Conservation (phyloP, 2,113 vertebrate genomes). For the Atlantisia rogersi region DNA sequence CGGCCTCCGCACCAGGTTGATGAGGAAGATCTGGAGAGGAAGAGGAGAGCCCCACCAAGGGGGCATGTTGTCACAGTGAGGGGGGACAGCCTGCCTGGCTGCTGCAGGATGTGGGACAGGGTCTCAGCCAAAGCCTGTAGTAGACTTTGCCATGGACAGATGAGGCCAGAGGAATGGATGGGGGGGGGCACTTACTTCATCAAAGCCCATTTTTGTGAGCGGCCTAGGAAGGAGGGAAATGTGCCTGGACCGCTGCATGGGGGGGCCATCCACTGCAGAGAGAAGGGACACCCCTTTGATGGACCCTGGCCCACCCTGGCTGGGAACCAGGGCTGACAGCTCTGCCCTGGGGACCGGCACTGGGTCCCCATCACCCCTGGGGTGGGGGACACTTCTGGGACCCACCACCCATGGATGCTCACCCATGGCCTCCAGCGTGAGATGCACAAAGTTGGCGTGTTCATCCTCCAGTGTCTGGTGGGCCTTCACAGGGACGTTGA, state of each 20-base stretch:
- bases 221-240: conserved; percentile 81
- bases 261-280: conserved; percentile 86
- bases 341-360: fast-evolving
- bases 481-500: conserved; percentile 88
- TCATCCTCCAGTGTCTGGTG: conserved; percentile 89
- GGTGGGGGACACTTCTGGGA: neutral
- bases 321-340: neutral
- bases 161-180: neutral
- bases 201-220: conserved; percentile 90
- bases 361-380: neutral
- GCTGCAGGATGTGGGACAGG: neutral
- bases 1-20: conserved; percentile 87
- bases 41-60: neutral
- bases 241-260: conserved; percentile 85
- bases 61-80: fast-evolving
- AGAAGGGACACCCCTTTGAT: neutral
- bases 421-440: conserved; percentile 90
- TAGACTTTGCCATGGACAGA: neutral
- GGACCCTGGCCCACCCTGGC: neutral
- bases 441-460: conserved; percentile 88
- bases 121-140: fast-evolving
- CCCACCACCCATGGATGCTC: neutral
- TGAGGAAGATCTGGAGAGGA: conserved; percentile 86
- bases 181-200: conserved; percentile 79
- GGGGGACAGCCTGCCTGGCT: neutral